Base-by-base conservation (phyloP, 2,888 invertebrate genomes). In the Clepsis dumicolana region DNA sequence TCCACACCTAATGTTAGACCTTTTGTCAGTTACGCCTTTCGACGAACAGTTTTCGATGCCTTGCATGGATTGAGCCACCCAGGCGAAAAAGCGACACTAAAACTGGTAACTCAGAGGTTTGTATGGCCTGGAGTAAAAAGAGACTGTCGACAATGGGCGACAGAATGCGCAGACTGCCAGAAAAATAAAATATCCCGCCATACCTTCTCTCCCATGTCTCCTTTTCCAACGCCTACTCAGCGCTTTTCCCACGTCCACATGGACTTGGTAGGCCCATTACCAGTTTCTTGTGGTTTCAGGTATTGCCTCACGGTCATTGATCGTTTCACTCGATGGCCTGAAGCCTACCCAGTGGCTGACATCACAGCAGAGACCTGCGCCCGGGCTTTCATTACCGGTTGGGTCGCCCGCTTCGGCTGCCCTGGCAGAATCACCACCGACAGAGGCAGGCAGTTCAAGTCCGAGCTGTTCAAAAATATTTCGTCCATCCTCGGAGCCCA, bases 111-210 rank as follows among this genome's bases (percentile, higher is more conserved):
- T 0, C 52, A 82, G 27, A 74, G 83, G 0, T 89, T 76, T 52
- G 81, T 88, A 0, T 88, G 87, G 87, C 86, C 85, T 0, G 74
- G 74, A 0, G 76, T 89, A 0, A 76, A 80, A 0, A 71, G 69
- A 7, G 84, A 89, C 59, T 81, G 79, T 60, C 61, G 77, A 0
- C 50, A 70, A 0, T 88, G 85, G 86, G 73, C 80, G n/a, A 1
- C 72, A 3, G 53, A 71, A 1, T 86, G 86, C 63, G 48, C 77
- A 4, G 48, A 68, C 0, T 88, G 87, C 52, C 88, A 89, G 62
- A 71, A 72, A 2, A 48, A 72, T 0, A 89, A 89, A 62, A 67
- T 87, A 0, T 48, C 65, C 0, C 71, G 83, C 12, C 87, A 82
- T n/a, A n/a, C n/a, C n/a, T n/a, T n/a, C n/a, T n/a, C n/a, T n/a